Conservation (phyloP, 2,113 vertebrate genomes). For the Prunella fulvescens region DNA sequence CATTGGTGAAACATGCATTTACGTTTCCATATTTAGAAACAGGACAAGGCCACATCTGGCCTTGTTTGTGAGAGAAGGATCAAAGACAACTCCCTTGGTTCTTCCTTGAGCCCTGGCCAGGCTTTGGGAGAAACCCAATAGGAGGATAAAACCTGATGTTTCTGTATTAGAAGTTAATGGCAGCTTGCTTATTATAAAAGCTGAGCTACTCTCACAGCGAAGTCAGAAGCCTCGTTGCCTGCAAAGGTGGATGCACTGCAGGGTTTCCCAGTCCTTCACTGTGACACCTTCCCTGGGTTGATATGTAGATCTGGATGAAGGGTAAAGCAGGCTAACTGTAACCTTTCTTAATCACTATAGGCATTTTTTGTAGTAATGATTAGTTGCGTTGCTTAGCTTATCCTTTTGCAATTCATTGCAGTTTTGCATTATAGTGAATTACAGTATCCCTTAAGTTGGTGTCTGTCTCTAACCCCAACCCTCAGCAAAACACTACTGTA, state of each 20-base stretch:
- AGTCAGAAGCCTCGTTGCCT: fast-evolving
- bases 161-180: neutral
- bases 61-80: neutral
- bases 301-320: neutral
- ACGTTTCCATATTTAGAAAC: neutral
- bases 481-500: neutral
- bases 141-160: neutral
- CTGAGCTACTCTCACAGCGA: neutral
- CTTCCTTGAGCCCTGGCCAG: neutral
- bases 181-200: neutral
- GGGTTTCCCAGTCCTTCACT: neutral
- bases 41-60: neutral
- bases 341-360: neutral
- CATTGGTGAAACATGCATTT: neutral
- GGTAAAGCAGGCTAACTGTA: no score
- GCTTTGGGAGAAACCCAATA: neutral
- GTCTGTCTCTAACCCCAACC: neutral
- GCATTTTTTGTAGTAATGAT: neutral
- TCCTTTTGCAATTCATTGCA: neutral
- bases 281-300: neutral
- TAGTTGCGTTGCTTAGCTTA: neutral
- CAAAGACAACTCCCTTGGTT: neutral
- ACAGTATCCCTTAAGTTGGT: neutral
- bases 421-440: neutral
- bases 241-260: neutral